phyloP scores from a whole-genome alignment of 2,888 invertebrate species.

The Orgyia antiqua region DNA sequence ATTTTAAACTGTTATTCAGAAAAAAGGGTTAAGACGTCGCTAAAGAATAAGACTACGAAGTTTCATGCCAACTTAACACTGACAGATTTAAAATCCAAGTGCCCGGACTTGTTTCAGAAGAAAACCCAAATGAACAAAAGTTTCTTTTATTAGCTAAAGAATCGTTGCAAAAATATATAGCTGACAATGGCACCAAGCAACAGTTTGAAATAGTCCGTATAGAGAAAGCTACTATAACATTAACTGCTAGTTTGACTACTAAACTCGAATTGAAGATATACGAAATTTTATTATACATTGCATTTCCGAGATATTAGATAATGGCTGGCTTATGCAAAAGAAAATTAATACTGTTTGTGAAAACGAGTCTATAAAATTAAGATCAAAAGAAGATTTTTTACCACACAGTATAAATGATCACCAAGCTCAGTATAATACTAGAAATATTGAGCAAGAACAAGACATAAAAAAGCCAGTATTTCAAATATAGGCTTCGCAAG shows the following conservation, averaged over 20 bases:
- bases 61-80: constrained; percentile 15
- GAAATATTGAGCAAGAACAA: constrained; percentile 1
- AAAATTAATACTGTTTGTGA: constrained; percentile 24
- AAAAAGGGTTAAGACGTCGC: constrained; percentile 25
- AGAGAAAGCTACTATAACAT: constrained; percentile 1
- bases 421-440: no score
- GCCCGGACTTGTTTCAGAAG: background rate
- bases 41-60: constrained; percentile 18
- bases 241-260: background rate
- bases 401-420: background rate
- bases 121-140: constrained; percentile 1
- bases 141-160: constrained; percentile 5
- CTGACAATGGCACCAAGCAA: background rate
- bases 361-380: background rate
- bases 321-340: constrained; percentile 22
- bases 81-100: background rate
- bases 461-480: constrained; percentile 12
- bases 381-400: background rate
- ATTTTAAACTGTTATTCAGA: constrained; percentile 20
- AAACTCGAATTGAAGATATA: constrained; percentile 1
- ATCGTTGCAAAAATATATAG: constrained; percentile 6
- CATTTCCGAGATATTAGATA: constrained; percentile 24
- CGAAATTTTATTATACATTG: constrained; percentile 11
- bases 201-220: background rate
- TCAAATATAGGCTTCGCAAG: constrained; percentile 17